These are phyloP conservation scores for Dasypus novemcinctus DNA, from an alignment of 2,113 vertebrate species.

Conservation along the genomic window DNA sequence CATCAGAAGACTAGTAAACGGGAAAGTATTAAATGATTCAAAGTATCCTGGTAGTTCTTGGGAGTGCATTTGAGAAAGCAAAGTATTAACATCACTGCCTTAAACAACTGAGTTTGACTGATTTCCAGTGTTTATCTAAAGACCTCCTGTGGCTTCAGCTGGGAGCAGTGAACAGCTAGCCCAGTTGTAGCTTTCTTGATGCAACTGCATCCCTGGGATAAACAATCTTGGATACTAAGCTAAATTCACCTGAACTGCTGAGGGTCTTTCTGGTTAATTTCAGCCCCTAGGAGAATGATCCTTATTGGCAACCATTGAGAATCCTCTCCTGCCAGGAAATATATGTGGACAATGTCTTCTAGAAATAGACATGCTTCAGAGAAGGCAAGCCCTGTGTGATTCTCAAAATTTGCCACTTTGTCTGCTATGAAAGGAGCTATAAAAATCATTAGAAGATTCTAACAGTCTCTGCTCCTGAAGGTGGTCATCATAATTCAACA, in stretches of 20 bases:
- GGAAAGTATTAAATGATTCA: slow-evolving; percentile 22
- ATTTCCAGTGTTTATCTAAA: background rate
- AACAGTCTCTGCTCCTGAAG: background rate
- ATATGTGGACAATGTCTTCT: background rate
- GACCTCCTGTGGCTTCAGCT: background rate
- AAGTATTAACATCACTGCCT: background rate
- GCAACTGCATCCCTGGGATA: background rate
- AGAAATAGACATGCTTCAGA: background rate
- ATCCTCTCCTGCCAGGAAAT: background rate
- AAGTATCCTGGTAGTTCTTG: background rate
- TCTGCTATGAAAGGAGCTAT: background rate
- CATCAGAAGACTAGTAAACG: slow-evolving; percentile 54
- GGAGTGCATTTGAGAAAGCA: background rate
- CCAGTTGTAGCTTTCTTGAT: background rate
- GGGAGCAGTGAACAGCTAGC: background rate
- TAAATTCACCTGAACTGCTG: background rate
- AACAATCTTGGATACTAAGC: background rate
- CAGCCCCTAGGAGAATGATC: background rate
- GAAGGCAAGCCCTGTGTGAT: background rate
- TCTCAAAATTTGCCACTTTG: background rate
- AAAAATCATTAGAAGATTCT: background rate
- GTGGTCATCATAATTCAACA: slow-evolving; percentile 36
- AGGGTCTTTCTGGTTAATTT: background rate
- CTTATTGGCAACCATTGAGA: background rate
- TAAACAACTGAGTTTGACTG: slow-evolving; percentile 1